A percentile compares a stretch with the other conserved stretches of the same genome.
Conservation (phyloP, 2,888 invertebrate species). For the Diarsia dahlii region DNA sequence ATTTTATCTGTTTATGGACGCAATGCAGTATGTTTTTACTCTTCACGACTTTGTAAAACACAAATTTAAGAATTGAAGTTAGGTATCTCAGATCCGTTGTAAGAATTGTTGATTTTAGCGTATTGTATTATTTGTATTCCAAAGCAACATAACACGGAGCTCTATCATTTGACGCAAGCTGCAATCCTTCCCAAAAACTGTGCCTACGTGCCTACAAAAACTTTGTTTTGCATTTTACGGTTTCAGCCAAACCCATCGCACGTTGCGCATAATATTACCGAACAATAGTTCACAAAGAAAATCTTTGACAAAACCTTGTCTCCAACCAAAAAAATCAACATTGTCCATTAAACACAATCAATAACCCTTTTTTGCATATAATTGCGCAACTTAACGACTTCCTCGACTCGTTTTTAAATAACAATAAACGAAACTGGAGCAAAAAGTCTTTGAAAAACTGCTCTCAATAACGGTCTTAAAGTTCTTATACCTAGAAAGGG, state of each 20-base stretch:
- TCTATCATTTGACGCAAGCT: slow-evolving; percentile 10
- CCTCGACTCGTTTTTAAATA: slow-evolving; percentile 76
- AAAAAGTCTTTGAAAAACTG: slow-evolving; percentile 77
- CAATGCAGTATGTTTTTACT: too few species aligned
- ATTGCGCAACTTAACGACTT: slow-evolving; percentile 85
- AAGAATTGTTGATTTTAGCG: neutral
- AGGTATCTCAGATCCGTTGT: neutral
- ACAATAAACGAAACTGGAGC: slow-evolving; percentile 85
- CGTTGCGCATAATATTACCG: slow-evolving; percentile 68
- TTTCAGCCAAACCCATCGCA: slow-evolving; percentile 66
- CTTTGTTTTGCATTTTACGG: slow-evolving; percentile 72
- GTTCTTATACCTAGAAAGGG: slow-evolving; percentile 86
- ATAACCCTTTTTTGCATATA: slow-evolving; percentile 88
- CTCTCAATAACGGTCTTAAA: slow-evolving; percentile 75
- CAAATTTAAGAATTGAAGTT: neutral
- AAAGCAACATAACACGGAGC: neutral
- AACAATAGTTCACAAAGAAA: slow-evolving; percentile 76
- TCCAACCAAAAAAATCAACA: slow-evolving; percentile 68
- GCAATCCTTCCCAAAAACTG: slow-evolving; percentile 23
- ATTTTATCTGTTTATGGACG: neutral
- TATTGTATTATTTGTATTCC: neutral
- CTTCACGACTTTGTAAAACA: neutral
- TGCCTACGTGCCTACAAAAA: slow-evolving; percentile 54
- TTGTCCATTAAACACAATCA: slow-evolving; percentile 71
- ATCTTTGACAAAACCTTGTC: slow-evolving; percentile 68